phyloP scores from a whole-genome alignment of 2,113 vertebrate species.

The Chaetodon trifascialis region DNA sequence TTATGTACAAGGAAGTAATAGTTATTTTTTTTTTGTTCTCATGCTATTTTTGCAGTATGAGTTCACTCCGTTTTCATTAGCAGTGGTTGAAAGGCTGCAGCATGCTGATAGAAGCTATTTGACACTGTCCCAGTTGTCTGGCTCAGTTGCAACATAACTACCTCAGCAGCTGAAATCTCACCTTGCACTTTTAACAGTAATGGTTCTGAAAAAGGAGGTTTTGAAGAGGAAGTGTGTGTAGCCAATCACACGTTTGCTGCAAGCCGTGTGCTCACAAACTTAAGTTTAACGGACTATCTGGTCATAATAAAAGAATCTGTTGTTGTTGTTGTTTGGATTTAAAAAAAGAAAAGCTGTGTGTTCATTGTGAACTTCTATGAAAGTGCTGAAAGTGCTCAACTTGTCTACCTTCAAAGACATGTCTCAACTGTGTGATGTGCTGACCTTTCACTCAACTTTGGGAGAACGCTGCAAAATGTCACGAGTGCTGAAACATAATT shows the following conservation, averaged over 20 bases:
- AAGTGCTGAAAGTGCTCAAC: background rate
- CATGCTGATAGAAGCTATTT: background rate
- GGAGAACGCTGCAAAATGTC: background rate
- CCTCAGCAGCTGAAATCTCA: background rate
- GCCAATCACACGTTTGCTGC: background rate
- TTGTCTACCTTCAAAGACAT: background rate
- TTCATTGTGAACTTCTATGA: background rate
- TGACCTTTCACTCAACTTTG: background rate
- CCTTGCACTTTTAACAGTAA: background rate
- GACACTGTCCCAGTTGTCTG: background rate
- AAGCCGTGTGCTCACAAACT: background rate
- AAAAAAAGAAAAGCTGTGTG: background rate
- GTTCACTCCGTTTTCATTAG: background rate
- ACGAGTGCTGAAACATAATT: background rate
- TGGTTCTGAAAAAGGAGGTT: constrained; percentile 1
- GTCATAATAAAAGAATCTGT: background rate
- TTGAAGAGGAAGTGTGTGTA: background rate
- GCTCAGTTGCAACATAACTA: constrained; percentile 6
- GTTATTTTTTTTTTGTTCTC: background rate
- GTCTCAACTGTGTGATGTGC: background rate
- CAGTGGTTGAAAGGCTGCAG: background rate
- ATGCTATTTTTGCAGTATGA: constrained; percentile 11
- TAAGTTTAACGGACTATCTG: background rate
- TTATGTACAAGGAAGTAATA: constrained; percentile 46
- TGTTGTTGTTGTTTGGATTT: no score